Percentiles rank a stretch among this genome's conserved stretches.
These are phyloP conservation scores for Lymantria dispar DNA, from an alignment of 2,888 invertebrate genomes.

Conservation along the genomic window DNA sequence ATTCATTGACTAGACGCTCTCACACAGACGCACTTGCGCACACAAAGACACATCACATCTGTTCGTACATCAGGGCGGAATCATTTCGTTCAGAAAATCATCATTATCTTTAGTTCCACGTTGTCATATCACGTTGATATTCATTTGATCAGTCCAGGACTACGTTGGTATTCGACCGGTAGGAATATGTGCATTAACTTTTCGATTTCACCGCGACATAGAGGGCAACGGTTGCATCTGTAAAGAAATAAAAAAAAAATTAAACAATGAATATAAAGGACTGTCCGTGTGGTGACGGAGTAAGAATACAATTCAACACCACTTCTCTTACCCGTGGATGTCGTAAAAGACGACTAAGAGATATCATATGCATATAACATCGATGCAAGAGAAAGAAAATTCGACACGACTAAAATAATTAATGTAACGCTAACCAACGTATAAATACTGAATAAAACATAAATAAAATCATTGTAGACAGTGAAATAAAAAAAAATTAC, in stretches of 20 bases:
- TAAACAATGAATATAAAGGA: not conserved
- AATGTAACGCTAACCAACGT: too few species aligned
- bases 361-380: too few species aligned
- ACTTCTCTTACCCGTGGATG: too few species aligned
- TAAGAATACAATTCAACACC: too few species aligned
- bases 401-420: too few species aligned
- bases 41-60: conserved; percentile 12
- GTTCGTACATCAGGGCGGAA: conserved; percentile 11
- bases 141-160: conserved; percentile 65
- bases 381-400: too few species aligned
- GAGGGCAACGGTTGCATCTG: conserved; percentile 88
- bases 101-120: conserved; percentile 28
- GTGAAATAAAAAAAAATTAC: too few species aligned
- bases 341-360: too few species aligned
- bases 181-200: conserved; percentile 87
- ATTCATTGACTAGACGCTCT: conserved; percentile 70
- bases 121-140: conserved; percentile 13
- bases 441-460: too few species aligned
- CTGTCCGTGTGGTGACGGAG: too few species aligned
- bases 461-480: too few species aligned
- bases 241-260: conserved; percentile 26
- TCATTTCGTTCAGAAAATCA: conserved; percentile 24
- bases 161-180: conserved; percentile 81
- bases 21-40: conserved; percentile 40
- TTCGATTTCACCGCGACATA: conserved; percentile 88